Percentiles rank a stretch among this genome's conserved stretches.
Evolutionary conservation across 2,888 invertebrate genomes (phyloP).

Genomic region (Tenthredo livida): DNA sequence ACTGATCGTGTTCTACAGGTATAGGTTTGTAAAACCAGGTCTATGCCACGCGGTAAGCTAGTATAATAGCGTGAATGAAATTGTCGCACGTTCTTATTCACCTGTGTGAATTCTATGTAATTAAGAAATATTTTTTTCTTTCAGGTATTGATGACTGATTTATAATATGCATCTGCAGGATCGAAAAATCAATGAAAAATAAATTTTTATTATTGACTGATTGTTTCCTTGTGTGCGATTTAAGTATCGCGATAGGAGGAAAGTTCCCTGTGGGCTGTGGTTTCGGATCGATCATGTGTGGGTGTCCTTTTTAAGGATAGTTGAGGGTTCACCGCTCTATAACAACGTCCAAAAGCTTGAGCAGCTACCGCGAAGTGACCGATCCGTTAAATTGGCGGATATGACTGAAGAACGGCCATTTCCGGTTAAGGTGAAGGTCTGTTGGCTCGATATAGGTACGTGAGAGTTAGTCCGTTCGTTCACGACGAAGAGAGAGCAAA

Average conservation of each 20-base stretch:
- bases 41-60: conserved; percentile 10
- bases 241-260: not conserved
- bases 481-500: conserved; percentile 28
- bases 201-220: not conserved
- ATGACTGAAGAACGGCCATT: conserved; percentile 51
- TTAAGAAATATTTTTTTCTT: not conserved
- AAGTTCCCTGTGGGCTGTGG: not conserved
- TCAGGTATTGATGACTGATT: not conserved
- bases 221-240: not conserved
- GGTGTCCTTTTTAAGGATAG: not conserved
- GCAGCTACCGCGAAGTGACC: conserved; percentile 35
- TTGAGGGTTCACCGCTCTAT: not conserved
- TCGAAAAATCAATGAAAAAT: not conserved
- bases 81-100: not conserved
- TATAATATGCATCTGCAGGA: not conserved
- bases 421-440: conserved; percentile 43
- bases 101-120: not conserved
- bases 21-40: conserved; percentile 11
- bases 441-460: conserved; percentile 30
- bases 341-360: not conserved
- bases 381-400: conserved; percentile 51
- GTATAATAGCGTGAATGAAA: not conserved
- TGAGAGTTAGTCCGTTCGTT: conserved; percentile 14
- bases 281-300: not conserved
- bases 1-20: not conserved